Evolutionary conservation across 2,888 invertebrate genomes (phyloP).

Genomic region (Phania funesta): DNA sequence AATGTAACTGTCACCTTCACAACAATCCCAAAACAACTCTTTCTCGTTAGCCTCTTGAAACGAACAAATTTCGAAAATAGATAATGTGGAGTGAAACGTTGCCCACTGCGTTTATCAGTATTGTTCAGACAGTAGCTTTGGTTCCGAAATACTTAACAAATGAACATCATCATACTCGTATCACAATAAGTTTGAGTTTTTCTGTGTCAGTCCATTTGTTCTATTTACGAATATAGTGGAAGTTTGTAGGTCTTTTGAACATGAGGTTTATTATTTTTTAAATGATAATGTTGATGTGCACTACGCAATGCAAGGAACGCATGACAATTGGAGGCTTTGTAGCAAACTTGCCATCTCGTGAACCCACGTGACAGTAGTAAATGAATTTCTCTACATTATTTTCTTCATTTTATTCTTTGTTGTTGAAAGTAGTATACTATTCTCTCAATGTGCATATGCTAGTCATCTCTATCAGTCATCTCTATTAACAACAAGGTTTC

Average conservation of each 20-base stretch:
- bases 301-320: background rate
- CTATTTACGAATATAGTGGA: slow-evolving; percentile 33
- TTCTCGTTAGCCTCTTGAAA: too few species aligned
- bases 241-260: slow-evolving; percentile 41
- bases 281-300: background rate
- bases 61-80: too few species aligned
- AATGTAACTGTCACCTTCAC: slow-evolving; percentile 53
- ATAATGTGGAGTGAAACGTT: slow-evolving; percentile 30
- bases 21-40: slow-evolving; percentile 48
- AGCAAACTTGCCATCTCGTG: too few species aligned
- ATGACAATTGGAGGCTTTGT: too few species aligned
- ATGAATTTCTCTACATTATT: too few species aligned
- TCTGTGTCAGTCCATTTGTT: slow-evolving; percentile 38
- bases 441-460: too few species aligned
- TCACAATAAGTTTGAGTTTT: slow-evolving; percentile 35
- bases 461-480: too few species aligned
- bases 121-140: slow-evolving; percentile 51
- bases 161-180: slow-evolving; percentile 34
- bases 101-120: slow-evolving; percentile 24
- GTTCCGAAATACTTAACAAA: slow-evolving; percentile 53
- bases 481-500: too few species aligned
- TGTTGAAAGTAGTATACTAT: too few species aligned
- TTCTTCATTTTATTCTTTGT: too few species aligned
- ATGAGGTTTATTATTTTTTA: slow-evolving; percentile 33
- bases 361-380: too few species aligned